A percentile compares a stretch with the other conserved stretches of the same genome.
These are phyloP conservation scores for Pao palembangensis DNA, from an alignment of 2,113 vertebrate genomes.

Conservation along the genomic window DNA sequence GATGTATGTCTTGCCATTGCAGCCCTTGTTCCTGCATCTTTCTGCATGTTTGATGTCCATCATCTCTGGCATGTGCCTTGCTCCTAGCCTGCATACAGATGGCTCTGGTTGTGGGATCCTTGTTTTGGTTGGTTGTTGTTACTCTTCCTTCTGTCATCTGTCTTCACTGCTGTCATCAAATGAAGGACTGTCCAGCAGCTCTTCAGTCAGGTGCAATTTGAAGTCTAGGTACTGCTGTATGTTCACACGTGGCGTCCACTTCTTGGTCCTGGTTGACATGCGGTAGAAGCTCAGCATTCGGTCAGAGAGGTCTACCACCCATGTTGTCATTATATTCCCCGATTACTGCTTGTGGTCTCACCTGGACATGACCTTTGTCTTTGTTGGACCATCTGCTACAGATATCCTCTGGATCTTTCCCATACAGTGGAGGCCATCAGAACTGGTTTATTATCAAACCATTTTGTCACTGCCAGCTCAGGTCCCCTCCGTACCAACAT, in stretches of 20 bases:
- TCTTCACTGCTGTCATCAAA: slow-evolving; percentile 6
- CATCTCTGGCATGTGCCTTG: slow-evolving; percentile 23
- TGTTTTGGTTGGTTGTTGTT: slow-evolving; percentile 35
- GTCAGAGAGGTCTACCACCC: slow-evolving; percentile 7
- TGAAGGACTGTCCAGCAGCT: slow-evolving; percentile 24
- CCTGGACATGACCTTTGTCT: no score
- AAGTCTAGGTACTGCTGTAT: slow-evolving; percentile 34
- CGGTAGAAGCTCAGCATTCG: slow-evolving; percentile 19
- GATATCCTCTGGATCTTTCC: no score
- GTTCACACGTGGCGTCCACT: neutral
- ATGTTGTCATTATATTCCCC: no score
- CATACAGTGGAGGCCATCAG: no score
- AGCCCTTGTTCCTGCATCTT: slow-evolving; percentile 28
- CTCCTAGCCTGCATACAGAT: slow-evolving; percentile 19
- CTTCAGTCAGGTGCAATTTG: slow-evolving; percentile 20
- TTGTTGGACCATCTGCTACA: no score
- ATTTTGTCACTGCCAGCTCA: no score
- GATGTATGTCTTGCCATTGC: neutral
- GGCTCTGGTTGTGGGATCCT: slow-evolving; percentile 36
- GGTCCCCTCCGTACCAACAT: no score
- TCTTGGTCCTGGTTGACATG: slow-evolving; percentile 15
- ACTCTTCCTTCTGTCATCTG: slow-evolving; percentile 29
- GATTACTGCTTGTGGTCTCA: no score
- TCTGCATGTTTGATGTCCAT: slow-evolving; percentile 25
- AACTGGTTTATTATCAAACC: no score